Evolutionary conservation across 2,888 invertebrate species (phyloP).

Genomic region (Sepiola atlantica): DNA sequence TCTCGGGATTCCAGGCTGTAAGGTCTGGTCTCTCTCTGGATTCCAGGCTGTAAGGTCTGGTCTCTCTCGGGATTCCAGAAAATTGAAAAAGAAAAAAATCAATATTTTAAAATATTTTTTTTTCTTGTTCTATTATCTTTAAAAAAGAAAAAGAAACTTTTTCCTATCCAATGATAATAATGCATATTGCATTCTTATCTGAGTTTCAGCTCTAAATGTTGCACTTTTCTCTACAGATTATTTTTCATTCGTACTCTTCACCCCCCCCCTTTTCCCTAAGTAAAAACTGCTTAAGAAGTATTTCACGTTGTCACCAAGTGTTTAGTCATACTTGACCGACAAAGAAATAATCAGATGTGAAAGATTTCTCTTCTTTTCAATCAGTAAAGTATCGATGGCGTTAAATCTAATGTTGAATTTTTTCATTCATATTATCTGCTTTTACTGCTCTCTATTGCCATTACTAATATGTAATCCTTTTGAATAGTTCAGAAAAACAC

Average conservation of each 20-base stretch:
- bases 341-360: not conserved
- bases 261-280: not conserved
- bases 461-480: not conserved
- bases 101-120: too few relatives aligned
- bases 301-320: not conserved
- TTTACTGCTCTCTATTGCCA: not conserved
- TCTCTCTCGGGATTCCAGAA: too few relatives aligned
- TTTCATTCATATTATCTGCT: not conserved
- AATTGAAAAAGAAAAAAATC: too few relatives aligned
- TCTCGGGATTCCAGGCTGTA: not conserved
- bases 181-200: not conserved
- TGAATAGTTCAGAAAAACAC: not conserved
- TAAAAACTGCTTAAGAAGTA: too few relatives aligned
- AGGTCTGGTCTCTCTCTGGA: too few relatives aligned
- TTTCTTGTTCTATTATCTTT: not conserved
- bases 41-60: too few relatives aligned
- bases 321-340: not conserved
- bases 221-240: not conserved
- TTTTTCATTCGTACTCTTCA: not conserved
- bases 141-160: not conserved
- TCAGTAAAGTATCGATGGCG: not conserved
- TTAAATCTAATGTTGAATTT: not conserved
- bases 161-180: not conserved
- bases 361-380: not conserved
- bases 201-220: not conserved